Evolutionary conservation across 2,888 invertebrate species (phyloP).

Genomic region (Tachina grossa): DNA sequence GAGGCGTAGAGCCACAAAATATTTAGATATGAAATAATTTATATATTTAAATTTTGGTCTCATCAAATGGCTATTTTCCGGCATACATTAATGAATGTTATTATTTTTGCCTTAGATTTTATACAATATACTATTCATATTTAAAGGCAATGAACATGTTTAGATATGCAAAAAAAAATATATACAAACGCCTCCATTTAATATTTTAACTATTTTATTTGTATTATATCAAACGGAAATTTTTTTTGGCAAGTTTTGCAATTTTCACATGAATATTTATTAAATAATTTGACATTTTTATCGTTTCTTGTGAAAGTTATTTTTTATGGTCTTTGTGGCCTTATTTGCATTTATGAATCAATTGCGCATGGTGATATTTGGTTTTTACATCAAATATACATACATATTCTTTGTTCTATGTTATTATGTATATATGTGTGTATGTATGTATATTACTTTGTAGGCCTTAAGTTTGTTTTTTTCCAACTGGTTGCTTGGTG

Average conservation of each 20-base stretch:
- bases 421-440: neutral
- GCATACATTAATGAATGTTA: too few species aligned
- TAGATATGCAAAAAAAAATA: too few species aligned
- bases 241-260: neutral
- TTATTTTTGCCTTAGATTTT: too few species aligned
- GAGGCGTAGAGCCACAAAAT: too few species aligned
- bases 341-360: constrained; percentile 11
- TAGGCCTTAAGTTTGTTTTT: neutral
- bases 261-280: neutral
- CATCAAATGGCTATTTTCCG: too few species aligned
- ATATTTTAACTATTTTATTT: neutral
- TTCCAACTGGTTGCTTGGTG: neutral
- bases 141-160: too few species aligned
- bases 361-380: neutral
- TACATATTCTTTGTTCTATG: neutral
- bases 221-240: too few species aligned
- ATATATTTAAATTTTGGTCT: too few species aligned
- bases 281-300: neutral
- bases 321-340: neutral
- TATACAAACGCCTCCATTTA: neutral
- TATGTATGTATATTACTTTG: too few species aligned
- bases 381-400: neutral
- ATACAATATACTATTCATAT: too few species aligned
- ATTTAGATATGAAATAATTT: too few species aligned
- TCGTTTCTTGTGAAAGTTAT: neutral